A percentile compares a stretch with the other conserved stretches of the same genome.
These are phyloP conservation scores for Adelognathus sp. DNA, from an alignment of 2,888 invertebrate genomes.

Conservation along the genomic window DNA sequence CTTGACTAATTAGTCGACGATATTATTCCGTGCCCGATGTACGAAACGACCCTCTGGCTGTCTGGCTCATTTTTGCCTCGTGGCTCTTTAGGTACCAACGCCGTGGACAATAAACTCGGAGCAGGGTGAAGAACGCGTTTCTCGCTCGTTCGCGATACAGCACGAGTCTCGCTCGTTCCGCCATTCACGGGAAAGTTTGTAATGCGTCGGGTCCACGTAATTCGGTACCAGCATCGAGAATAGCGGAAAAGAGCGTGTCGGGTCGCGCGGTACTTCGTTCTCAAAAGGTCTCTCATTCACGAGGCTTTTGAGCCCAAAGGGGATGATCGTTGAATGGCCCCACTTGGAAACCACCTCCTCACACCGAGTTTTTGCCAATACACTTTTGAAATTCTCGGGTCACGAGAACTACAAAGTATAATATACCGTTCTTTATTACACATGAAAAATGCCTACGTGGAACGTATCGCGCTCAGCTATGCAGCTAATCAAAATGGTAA, in stretches of 20 bases:
- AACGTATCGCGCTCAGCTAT: constrained; percentile 26
- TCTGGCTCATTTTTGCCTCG: constrained; percentile 21
- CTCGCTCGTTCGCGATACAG: constrained; percentile 13
- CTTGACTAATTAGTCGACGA: constrained; percentile 52
- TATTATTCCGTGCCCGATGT: neutral
- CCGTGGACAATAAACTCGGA: constrained; percentile 24
- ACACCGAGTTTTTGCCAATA: constrained; percentile 39
- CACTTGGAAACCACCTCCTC: constrained; percentile 36
- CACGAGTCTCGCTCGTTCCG: constrained; percentile 48
- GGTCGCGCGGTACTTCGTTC: constrained; percentile 53
- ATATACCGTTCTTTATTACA: constrained; percentile 13
- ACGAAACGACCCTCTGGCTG: constrained; percentile 36
- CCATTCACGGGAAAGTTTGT: constrained; percentile 24
- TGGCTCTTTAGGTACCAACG: constrained; percentile 33
- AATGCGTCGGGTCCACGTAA: constrained; percentile 51
- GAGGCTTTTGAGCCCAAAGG: constrained; percentile 46
- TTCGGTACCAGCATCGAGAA: constrained; percentile 32
- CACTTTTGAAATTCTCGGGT: constrained; percentile 47
- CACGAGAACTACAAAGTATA: constrained; percentile 52
- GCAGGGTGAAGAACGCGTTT: constrained; percentile 16
- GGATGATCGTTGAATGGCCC: constrained; percentile 55
- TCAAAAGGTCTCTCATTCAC: constrained; percentile 56
- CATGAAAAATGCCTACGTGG: constrained; percentile 10
- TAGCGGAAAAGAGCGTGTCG: constrained; percentile 48
- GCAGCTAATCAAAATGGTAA: constrained; percentile 56